These are phyloP conservation scores for Macrochelys suwanniensis DNA, from an alignment of 2,797 vertebrate species.

Conservation along the genomic window DNA sequence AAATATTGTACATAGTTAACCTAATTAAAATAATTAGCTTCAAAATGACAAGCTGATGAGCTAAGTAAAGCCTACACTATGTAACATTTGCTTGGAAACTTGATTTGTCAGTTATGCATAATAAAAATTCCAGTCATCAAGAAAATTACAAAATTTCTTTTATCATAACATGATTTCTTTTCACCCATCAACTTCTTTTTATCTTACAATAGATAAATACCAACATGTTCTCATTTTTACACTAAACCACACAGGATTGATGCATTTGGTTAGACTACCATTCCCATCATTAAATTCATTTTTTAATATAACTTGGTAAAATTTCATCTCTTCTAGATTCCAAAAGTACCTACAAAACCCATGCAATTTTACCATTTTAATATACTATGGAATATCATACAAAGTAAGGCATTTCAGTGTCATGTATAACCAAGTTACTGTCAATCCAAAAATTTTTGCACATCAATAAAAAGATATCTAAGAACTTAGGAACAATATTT, in stretches of 20 bases:
- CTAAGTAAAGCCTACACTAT: slow-evolving; percentile 95
- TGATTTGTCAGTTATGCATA: slow-evolving; percentile 94
- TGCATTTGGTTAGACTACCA: slow-evolving; percentile 91
- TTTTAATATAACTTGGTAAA: slow-evolving; percentile 90
- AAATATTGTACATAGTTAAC: slow-evolving; percentile 94
- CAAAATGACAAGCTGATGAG: slow-evolving; percentile 93
- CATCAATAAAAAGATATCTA: slow-evolving; percentile 95
- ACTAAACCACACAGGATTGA: slow-evolving; percentile 91
- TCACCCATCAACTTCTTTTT: slow-evolving; percentile 89
- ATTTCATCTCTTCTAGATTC: slow-evolving; percentile 90
- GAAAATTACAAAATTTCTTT: slow-evolving; percentile 91
- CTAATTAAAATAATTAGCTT: slow-evolving; percentile 97
- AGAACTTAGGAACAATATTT: slow-evolving; percentile 91
- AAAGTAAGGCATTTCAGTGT: slow-evolving; percentile 99
- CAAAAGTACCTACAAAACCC: slow-evolving; percentile 94
- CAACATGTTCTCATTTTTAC: slow-evolving; percentile 90
- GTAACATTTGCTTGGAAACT: slow-evolving; percentile 95
- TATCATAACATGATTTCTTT: slow-evolving; percentile 97
- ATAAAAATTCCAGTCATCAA: slow-evolving; percentile 92
- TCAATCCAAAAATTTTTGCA: slow-evolving; percentile 92
- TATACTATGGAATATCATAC: slow-evolving; percentile 96
- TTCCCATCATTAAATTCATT: slow-evolving; percentile 88
- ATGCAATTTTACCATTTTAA: slow-evolving; percentile 99
- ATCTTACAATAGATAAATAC: slow-evolving; percentile 89
- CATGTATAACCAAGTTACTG: slow-evolving; percentile 95